A percentile compares a stretch with the other conserved stretches of the same genome.
phyloP scores from a whole-genome alignment of 2,797 vertebrate genomes.

The Paedocypris micromegethes region DNA sequence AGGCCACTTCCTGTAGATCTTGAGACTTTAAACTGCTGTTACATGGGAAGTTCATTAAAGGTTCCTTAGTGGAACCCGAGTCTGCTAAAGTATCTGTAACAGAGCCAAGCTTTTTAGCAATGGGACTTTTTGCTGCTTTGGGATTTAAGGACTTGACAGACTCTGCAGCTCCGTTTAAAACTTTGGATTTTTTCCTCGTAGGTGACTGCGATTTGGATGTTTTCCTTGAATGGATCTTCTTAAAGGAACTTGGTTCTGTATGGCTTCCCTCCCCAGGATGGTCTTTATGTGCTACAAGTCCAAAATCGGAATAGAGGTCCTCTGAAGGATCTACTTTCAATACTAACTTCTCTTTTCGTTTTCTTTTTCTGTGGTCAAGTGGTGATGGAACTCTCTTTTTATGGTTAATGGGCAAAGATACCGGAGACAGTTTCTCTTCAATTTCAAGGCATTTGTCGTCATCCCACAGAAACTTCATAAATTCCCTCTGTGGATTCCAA shows the following conservation, averaged over 20 bases:
- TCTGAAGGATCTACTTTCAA: slow-evolving; percentile 90
- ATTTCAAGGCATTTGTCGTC: slow-evolving; percentile 74
- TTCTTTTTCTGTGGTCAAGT: slow-evolving; percentile 78
- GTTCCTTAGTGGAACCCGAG: slow-evolving; percentile 77
- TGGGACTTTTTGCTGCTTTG: slow-evolving; percentile 77
- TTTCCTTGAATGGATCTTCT: slow-evolving; percentile 75
- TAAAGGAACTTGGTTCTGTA: slow-evolving; percentile 60
- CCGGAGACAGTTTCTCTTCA: slow-evolving; percentile 66
- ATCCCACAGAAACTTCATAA: slow-evolving; percentile 87
- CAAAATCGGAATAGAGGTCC: slow-evolving; percentile 71
- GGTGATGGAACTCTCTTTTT: slow-evolving; percentile 69
- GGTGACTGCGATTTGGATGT: slow-evolving; percentile 74
- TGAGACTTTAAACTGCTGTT: slow-evolving; percentile 89
- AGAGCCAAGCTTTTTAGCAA: slow-evolving; percentile 77
- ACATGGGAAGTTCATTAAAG: slow-evolving; percentile 78
- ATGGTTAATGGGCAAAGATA: slow-evolving; percentile 59
- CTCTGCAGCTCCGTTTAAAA: slow-evolving; percentile 79
- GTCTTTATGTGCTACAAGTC: slow-evolving; percentile 59
- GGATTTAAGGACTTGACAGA: slow-evolving; percentile 84
- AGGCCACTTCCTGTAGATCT: slow-evolving; percentile 86
- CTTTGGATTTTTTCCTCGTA: slow-evolving; percentile 70
- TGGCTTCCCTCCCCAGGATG: slow-evolving; percentile 70
- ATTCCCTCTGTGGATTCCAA: slow-evolving; percentile 90
- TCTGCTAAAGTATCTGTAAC: slow-evolving; percentile 72
- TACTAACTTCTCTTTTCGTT: slow-evolving; percentile 94